Base-by-base conservation (phyloP, 2,888 invertebrate genomes). In the Teleiodes luculella region DNA sequence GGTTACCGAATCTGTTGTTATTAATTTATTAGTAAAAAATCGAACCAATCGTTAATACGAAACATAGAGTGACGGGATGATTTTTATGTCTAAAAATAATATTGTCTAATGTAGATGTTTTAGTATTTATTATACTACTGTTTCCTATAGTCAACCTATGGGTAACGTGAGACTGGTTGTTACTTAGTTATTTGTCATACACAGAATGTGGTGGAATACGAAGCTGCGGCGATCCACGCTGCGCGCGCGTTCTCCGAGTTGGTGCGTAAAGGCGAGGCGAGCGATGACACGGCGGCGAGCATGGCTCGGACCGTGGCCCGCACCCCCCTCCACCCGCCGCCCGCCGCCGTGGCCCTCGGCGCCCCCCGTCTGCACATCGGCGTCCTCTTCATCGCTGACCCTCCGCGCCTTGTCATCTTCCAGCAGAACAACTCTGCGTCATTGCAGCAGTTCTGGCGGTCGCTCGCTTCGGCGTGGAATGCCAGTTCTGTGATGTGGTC, bases 391-490 rank as follows among this genome's bases (percentile, higher is more conserved):
- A 75, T 91, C 55, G 72, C 82, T 64, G 76, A 86, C 56, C 78
- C 84, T 36, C 72, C 80, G 51, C 72, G 76, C 53, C 83, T 86
- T 50, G 76, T 86, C 57, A 75, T 88, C 62, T 88, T 87, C 64
- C 88, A 90, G 64, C 86, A 86, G 58, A 90, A 90, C 67, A 90
- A 89, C 61, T 86, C 91, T 1, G 74, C 76, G 6, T 82, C 86
- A 5, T 80, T 91, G 16, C 90, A 90, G 49, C 86, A 84, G 64
- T 92, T 91, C 66, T 92, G 92, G 92, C 80, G 84, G 37, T 86
- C 90, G 0, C 74, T 91, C 52, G 89, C 90, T 14, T 81, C 82
- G 10, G 86, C 90, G 0, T 90, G 90, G 90, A 90, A 90, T 65
- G 82, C 85, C 4, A 85, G 81, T 16, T 61, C 78, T 8, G 86